Evolutionary conservation across 2,797 vertebrate genomes (phyloP).

Genomic region (Myotis myotis): DNA sequence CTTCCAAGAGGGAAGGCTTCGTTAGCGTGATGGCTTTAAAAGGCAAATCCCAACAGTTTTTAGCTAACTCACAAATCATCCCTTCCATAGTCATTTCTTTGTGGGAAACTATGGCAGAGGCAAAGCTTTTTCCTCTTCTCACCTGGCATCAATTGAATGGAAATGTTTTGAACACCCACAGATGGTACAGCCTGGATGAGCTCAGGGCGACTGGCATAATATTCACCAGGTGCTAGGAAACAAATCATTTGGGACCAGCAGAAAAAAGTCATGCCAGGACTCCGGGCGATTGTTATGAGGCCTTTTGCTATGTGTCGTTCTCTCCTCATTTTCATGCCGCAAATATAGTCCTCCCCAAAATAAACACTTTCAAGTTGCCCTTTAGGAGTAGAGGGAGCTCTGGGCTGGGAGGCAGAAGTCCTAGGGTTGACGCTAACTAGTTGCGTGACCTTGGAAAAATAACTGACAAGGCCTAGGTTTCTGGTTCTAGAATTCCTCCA

Average conservation of each 20-base stretch:
- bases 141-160: background rate
- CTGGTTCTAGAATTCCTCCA: background rate
- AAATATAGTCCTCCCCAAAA: background rate
- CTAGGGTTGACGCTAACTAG: background rate
- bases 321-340: slow-evolving; percentile 21
- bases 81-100: background rate
- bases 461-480: background rate
- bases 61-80: background rate
- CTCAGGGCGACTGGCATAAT: accelerated
- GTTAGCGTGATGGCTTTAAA: background rate
- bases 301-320: background rate
- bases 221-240: background rate
- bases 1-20: background rate
- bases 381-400: background rate
- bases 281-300: background rate
- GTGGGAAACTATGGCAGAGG: background rate
- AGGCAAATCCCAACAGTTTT: background rate
- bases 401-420: background rate
- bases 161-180: background rate
- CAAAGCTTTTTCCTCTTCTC: background rate
- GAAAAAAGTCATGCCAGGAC: background rate
- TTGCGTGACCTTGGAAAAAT: background rate
- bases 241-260: background rate
- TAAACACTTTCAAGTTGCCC: background rate
- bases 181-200: background rate